Base-by-base conservation (phyloP, 2,113 vertebrate genomes). In the Sander lucioperca region DNA sequence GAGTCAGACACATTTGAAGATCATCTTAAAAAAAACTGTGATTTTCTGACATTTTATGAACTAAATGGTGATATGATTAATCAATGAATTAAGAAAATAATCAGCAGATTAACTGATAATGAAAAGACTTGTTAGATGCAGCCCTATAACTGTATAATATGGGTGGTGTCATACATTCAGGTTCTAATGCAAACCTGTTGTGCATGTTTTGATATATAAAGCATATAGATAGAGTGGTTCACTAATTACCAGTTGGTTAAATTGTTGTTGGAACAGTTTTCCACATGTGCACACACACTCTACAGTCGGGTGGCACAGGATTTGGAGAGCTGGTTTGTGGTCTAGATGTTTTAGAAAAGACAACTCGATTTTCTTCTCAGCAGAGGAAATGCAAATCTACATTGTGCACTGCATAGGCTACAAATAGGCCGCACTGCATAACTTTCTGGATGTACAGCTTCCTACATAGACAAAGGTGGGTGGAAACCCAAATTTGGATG, bases 371-470 rank as follows among this genome's bases (percentile, higher is more conserved):
- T 65, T 12, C 1, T 19, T 21, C 23, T 21, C 21, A 19, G 3
- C 48, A 58, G 27, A 71, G 9, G n/a, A 68, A 82, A 62, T 68
- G 56, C 16, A 77, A 74, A 69, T 48, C 23, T 48, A 53, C 23
- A 67, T 19, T 27, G 39, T 76, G 30, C 61, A 14, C n/a, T 19
- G 72, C 62, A 23, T 6, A n/a, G 56, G 61, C 63, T 74, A 61
- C 57, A 78, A 59, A 78, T 74, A 30, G 62, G 77, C 61, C 1
- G 5, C 13, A 19, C 43, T 77, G 61, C 39, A 76, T 16, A 30
- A 45, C 30, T 66, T 61, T 77, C 9, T 64, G 69, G 54, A 51
- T 86, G 62, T n/a, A 16, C 70, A 76, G 74, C 74, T 74, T 3
- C 27, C 15, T 19, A 6, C 48, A 25, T 36, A 61, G 73, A 50